phyloP scores from a whole-genome alignment of 2,113 vertebrate species.

The Oreochromis tanganicae region DNA sequence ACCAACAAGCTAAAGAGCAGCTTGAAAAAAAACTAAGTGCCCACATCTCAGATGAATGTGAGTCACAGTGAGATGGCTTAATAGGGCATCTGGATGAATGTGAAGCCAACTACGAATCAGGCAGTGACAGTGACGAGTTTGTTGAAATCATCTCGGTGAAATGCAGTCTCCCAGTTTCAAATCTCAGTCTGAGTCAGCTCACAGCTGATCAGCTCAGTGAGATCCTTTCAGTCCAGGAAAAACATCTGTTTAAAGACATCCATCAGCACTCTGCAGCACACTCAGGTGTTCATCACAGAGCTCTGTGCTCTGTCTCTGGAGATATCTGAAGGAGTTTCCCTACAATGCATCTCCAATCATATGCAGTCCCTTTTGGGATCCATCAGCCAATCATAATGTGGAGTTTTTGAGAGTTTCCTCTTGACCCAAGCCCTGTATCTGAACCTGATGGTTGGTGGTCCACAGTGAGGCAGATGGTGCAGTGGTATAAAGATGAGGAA shows the following conservation, averaged over 20 bases:
- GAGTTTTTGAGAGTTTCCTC: not conserved
- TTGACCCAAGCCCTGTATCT: slow-evolving; percentile 6
- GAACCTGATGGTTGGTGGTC: not conserved
- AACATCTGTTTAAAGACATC: not conserved
- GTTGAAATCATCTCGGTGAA: not conserved
- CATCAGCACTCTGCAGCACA: not conserved
- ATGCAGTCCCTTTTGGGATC: not conserved
- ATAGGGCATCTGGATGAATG: not conserved
- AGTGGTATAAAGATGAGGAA: not conserved
- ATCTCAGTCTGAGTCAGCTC: not conserved
- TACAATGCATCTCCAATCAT: not conserved
- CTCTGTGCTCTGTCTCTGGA: not conserved
- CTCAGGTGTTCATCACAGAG: not conserved
- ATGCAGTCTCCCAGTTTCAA: not conserved
- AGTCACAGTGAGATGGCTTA: not conserved
- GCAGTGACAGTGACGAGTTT: not conserved
- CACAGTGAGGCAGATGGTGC: not conserved
- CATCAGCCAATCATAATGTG: not conserved
- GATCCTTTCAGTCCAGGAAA: not conserved
- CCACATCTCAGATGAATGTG: not conserved
- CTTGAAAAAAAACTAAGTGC: not conserved
- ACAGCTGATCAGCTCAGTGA: not conserved
- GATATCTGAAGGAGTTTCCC: not conserved
- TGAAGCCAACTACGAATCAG: not conserved
- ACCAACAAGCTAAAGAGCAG: not conserved